A percentile compares a stretch with the other conserved stretches of the same genome.
Conservation (phyloP, 1,140 invertebrate species). For the Rhopalosiphum maidis region DNA sequence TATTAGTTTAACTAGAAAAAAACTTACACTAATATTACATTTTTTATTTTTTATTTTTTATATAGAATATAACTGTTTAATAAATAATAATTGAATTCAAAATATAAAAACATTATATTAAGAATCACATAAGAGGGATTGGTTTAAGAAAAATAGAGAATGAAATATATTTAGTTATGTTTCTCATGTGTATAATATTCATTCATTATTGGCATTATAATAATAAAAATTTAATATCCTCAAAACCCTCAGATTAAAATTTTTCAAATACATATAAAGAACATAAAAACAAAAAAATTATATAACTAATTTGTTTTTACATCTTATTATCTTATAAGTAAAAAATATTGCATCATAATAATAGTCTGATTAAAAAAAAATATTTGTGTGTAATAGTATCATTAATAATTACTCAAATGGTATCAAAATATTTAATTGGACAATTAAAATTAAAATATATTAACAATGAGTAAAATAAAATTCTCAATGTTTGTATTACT, state of each 20-base stretch:
- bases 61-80: neutral
- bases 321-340: neutral
- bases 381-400: neutral
- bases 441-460: neutral
- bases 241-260: conserved; percentile 20
- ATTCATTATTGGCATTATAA: neutral
- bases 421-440: neutral
- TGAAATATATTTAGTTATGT: neutral
- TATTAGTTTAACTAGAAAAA: neutral
- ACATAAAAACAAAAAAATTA: neutral
- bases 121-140: neutral
- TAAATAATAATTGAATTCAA: neutral
- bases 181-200: neutral
- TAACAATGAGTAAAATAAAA: neutral
- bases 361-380: neutral
- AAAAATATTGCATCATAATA: neutral
- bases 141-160: neutral
- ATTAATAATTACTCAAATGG: neutral
- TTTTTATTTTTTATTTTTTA: neutral
- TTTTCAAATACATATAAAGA: neutral
- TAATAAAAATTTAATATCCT: neutral
- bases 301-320: neutral
- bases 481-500: neutral
- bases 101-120: neutral
- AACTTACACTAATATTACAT: neutral